Evolutionary conservation across 2,888 invertebrate genomes (phyloP).

Genomic region (Cheilosia variabilis): DNA sequence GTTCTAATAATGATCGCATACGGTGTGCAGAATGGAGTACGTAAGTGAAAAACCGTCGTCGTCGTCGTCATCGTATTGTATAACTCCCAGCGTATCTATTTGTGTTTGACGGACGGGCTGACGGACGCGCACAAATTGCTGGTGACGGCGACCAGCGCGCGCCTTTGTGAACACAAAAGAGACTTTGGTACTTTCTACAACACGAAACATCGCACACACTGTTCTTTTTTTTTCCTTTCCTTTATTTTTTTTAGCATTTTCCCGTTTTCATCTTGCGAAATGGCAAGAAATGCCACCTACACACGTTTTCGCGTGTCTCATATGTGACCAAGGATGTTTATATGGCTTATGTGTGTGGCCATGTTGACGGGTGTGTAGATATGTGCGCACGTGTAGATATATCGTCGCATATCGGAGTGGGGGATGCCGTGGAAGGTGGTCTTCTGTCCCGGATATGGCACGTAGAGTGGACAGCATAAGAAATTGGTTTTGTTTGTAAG

Average conservation of each 20-base stretch:
- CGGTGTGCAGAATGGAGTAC: slow-evolving; percentile 48
- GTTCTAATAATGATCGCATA: slow-evolving; percentile 71
- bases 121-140: slow-evolving; percentile 72
- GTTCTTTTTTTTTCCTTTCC: slow-evolving; percentile 14
- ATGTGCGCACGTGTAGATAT: slow-evolving; percentile 54
- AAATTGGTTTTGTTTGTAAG: slow-evolving; percentile 78
- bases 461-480: slow-evolving; percentile 78
- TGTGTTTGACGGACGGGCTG: slow-evolving; percentile 65
- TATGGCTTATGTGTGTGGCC: slow-evolving; percentile 37
- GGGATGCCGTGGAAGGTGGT: slow-evolving; percentile 33
- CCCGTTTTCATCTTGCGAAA: slow-evolving; percentile 68
- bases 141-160: slow-evolving; percentile 71
- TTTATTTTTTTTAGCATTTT: slow-evolving; percentile 40
- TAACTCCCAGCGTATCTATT: slow-evolving; percentile 57
- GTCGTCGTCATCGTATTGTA: slow-evolving; percentile 30
- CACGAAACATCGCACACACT: slow-evolving; percentile 56
- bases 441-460: slow-evolving; percentile 69
- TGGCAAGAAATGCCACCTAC: slow-evolving; percentile 74
- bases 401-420: slow-evolving; percentile 3
- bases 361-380: slow-evolving; percentile 23
- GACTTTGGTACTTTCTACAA: slow-evolving; percentile 58
- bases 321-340: slow-evolving; percentile 72
- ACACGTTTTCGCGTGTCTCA: slow-evolving; percentile 74
- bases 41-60: slow-evolving; percentile 59
- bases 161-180: slow-evolving; percentile 69